phyloP scores from a whole-genome alignment of 2,888 invertebrate species.

The Habrosyne pyritoides region DNA sequence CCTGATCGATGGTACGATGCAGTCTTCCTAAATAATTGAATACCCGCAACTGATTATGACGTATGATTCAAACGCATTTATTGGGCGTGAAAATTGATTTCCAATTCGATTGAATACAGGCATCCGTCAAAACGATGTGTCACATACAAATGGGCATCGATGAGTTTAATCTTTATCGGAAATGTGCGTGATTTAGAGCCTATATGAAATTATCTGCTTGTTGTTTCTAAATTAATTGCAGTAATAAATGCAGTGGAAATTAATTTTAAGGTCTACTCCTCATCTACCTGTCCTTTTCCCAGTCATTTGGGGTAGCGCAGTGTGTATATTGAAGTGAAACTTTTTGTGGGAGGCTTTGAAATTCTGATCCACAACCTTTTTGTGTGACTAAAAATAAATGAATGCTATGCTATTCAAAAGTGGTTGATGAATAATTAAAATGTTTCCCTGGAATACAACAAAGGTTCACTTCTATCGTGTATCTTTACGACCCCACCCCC shows the following conservation, averaged over 20 bases:
- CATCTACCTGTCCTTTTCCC: too few relatives aligned
- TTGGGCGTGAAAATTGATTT: constrained; percentile 13
- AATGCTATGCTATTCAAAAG: too few relatives aligned
- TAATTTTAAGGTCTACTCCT: background rate
- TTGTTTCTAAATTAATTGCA: background rate
- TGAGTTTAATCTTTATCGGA: constrained; percentile 1
- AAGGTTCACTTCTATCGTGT: too few relatives aligned
- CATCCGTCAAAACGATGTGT: background rate
- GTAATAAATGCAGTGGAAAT: background rate
- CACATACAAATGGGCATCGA: constrained; percentile 3
- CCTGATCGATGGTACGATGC: constrained; percentile 16
- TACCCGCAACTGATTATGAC: constrained; percentile 13
- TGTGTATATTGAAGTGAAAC: too few relatives aligned
- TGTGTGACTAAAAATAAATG: too few relatives aligned
- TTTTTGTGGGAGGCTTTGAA: too few relatives aligned
- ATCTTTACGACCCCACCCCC: too few relatives aligned
- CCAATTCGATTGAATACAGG: constrained; percentile 8
- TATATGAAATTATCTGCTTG: background rate
- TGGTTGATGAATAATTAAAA: too few relatives aligned
- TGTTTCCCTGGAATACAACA: too few relatives aligned
- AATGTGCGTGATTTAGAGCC: background rate
- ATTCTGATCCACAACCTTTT: too few relatives aligned
- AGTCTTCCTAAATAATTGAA: constrained; percentile 18
- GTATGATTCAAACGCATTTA: constrained; percentile 17
- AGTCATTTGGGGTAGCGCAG: too few relatives aligned